These are phyloP conservation scores for Asobara japonica DNA, from an alignment of 1,140 invertebrate genomes.

Conservation along the genomic window DNA sequence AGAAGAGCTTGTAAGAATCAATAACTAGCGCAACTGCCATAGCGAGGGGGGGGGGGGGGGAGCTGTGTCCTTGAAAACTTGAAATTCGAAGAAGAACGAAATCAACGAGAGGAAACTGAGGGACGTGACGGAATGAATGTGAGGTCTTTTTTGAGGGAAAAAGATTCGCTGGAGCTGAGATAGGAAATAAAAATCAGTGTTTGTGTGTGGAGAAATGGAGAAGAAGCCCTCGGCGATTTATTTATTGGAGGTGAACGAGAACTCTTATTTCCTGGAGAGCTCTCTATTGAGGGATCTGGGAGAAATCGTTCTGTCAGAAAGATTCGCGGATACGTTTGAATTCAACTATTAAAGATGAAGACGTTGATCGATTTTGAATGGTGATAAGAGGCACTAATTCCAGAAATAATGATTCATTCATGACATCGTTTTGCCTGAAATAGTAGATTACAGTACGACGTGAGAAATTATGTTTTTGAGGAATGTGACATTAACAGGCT, in stretches of 20 bases:
- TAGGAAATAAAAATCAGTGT: slow-evolving; percentile 7
- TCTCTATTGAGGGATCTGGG: background rate
- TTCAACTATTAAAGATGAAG: background rate
- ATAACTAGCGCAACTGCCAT: slow-evolving; percentile 49
- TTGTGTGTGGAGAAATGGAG: slow-evolving; percentile 12
- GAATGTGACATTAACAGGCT: no score
- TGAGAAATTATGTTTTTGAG: no score
- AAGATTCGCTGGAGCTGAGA: background rate
- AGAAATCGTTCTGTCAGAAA: slow-evolving; percentile 10
- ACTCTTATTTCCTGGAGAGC: slow-evolving; percentile 7
- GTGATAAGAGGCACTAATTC: background rate
- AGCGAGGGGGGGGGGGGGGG: background rate
- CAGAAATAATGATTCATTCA: no score
- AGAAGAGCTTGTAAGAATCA: slow-evolving; percentile 52
- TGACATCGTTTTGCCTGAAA: no score
- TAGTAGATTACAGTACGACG: no score
- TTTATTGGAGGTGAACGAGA: slow-evolving; percentile 16
- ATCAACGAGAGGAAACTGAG: slow-evolving; percentile 23
- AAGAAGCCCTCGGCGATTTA: background rate
- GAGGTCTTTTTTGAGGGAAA: background rate
- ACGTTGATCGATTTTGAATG: background rate
- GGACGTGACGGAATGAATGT: slow-evolving; percentile 11
- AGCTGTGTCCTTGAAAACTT: slow-evolving; percentile 48
- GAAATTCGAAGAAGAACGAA: slow-evolving; percentile 23
- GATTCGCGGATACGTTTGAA: background rate